A percentile compares a stretch with the other conserved stretches of the same genome.
phyloP scores from a whole-genome alignment of 2,797 vertebrate genomes.

The Anableps anableps region DNA sequence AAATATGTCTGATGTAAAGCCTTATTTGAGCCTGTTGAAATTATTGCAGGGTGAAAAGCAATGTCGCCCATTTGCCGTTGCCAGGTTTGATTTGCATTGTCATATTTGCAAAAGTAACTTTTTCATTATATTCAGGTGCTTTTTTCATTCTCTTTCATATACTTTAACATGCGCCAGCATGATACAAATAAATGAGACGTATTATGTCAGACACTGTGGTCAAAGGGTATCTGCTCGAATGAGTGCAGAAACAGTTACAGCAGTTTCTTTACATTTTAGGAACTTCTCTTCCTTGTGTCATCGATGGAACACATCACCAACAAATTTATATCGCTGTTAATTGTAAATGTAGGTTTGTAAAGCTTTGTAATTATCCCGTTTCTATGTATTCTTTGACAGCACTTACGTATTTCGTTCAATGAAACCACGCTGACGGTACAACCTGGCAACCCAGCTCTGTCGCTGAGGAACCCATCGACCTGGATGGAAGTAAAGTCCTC shows the following conservation, averaged over 20 bases:
- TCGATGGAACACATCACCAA: background rate
- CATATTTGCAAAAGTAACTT: background rate
- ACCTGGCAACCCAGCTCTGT: slow-evolving; percentile 64
- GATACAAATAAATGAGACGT: background rate
- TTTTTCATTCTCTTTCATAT: background rate
- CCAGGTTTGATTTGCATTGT: slow-evolving; percentile 48
- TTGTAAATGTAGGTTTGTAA: background rate
- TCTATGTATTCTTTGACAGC: background rate
- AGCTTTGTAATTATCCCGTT: background rate
- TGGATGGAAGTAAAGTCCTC: background rate
- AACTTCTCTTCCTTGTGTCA: background rate
- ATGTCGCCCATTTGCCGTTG: slow-evolving; percentile 29
- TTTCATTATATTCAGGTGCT: background rate
- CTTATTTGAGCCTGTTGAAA: slow-evolving; percentile 15
- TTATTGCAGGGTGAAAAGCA: rapidly evolving
- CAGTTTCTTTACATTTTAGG: background rate
- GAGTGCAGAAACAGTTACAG: background rate
- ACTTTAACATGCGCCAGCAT: background rate
- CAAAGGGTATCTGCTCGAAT: too few species aligned
- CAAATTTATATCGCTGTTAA: background rate
- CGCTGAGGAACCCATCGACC: slow-evolving; percentile 26
- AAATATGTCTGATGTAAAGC: rapidly evolving
- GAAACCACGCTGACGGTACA: background rate
- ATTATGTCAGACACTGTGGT: background rate
- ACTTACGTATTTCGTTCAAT: background rate